These are phyloP conservation scores for Echinops telfairi DNA, from an alignment of 2,113 vertebrate species.

Conservation along the genomic window DNA sequence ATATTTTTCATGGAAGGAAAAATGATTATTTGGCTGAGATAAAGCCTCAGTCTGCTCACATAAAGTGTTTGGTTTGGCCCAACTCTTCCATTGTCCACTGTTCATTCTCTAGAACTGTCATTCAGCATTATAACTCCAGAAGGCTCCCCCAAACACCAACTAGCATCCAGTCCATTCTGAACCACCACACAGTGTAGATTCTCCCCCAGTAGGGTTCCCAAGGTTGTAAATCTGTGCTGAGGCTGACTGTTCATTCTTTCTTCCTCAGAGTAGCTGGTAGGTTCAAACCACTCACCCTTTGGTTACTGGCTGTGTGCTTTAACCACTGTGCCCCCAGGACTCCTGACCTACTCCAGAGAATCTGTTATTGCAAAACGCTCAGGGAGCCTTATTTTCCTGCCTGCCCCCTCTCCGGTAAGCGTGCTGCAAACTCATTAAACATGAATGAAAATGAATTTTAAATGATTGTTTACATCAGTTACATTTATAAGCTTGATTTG, in stretches of 20 bases:
- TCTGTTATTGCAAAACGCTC: background rate
- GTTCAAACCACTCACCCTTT: too few relatives aligned
- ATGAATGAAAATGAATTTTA: slow-evolving; percentile 57
- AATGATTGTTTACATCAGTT: slow-evolving; percentile 50
- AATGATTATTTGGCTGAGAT: slow-evolving; percentile 72
- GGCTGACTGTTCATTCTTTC: too few relatives aligned
- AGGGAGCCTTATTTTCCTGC: slow-evolving; percentile 68
- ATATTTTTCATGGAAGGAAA: slow-evolving; percentile 68
- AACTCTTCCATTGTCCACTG: slow-evolving; percentile 70
- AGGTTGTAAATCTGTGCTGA: too few relatives aligned
- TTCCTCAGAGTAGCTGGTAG: too few relatives aligned
- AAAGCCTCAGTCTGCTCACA: slow-evolving; percentile 66
- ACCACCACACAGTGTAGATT: too few relatives aligned
- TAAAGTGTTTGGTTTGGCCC: slow-evolving; percentile 75
- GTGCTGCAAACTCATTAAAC: slow-evolving; percentile 28
- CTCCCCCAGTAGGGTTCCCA: too few relatives aligned
- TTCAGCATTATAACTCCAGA: slow-evolving; percentile 60
- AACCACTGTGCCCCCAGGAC: too few relatives aligned
- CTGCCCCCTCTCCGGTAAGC: background rate
- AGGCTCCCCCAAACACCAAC: background rate
- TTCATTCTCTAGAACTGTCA: slow-evolving; percentile 70
- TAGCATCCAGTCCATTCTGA: too few relatives aligned
- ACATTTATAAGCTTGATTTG: slow-evolving; percentile 54
- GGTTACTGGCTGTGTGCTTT: too few relatives aligned
- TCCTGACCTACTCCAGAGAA: too few relatives aligned